Conservation (phyloP, 2,888 invertebrate species). For the Ischnura elegans region DNA sequence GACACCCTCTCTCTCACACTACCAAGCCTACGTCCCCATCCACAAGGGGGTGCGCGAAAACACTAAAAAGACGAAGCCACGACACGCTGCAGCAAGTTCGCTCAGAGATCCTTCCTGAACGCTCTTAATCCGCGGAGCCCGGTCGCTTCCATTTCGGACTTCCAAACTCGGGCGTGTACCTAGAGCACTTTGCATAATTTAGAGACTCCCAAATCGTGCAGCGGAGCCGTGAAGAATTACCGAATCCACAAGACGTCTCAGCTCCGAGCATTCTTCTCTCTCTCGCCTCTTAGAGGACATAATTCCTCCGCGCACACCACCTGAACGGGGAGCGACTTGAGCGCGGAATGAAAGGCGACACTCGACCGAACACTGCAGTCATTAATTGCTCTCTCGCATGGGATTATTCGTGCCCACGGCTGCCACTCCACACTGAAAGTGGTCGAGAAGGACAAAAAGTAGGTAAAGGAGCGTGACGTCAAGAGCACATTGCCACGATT, state of each 20-base stretch:
- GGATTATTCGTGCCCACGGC: neutral
- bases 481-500: too few relatives aligned
- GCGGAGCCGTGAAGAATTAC: neutral
- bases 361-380: neutral
- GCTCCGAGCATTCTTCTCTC: neutral
- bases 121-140: neutral
- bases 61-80: neutral
- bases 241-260: neutral
- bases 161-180: neutral
- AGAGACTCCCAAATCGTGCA: neutral
- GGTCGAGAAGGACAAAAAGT: neutral
- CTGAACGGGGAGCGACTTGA: neutral
- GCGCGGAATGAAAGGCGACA: neutral
- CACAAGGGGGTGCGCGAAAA: neutral
- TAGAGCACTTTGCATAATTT: conserved; percentile 16
- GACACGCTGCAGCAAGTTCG: neutral
- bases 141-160: neutral
- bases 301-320: neutral
- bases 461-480: too few relatives aligned
- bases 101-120: neutral
- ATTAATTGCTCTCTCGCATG: neutral
- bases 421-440: neutral
- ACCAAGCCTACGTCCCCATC: neutral
- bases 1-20: neutral
- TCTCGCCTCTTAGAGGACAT: neutral